These are phyloP conservation scores for Trogon melanurus DNA, from an alignment of 2,113 vertebrate genomes.

Conservation along the genomic window DNA sequence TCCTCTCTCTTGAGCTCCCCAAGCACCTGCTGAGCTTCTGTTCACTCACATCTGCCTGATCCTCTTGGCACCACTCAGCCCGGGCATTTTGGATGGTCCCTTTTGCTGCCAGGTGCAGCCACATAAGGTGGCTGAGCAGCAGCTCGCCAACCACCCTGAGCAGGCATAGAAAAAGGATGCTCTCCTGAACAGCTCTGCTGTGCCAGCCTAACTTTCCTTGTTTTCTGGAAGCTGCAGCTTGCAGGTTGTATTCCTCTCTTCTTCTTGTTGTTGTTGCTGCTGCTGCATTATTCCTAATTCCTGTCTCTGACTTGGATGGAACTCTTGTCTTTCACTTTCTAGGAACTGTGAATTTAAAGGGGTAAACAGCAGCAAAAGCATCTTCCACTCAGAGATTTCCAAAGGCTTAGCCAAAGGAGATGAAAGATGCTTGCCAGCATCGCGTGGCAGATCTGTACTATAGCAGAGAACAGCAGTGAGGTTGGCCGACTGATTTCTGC, in stretches of 20 bases:
- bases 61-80: background rate
- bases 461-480: background rate
- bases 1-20: background rate
- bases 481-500: background rate
- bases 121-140: background rate
- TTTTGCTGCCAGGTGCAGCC: background rate
- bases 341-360: background rate
- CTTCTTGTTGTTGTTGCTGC: background rate
- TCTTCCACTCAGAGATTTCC: background rate
- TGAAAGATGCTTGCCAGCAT: background rate
- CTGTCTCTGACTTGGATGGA: background rate
- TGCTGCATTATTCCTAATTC: background rate
- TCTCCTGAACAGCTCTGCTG: background rate
- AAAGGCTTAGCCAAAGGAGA: background rate
- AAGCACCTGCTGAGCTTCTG: conserved; percentile 11
- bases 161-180: background rate
- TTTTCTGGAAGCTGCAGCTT: background rate
- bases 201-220: background rate
- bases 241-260: conserved; percentile 44
- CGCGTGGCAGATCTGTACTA: background rate
- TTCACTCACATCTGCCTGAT: conserved; percentile 41
- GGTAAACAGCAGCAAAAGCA: background rate
- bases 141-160: background rate
- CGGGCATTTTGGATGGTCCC: background rate
- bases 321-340: conserved; percentile 10